Evolutionary conservation across 1,140 invertebrate genomes (phyloP), one percentile per base, ranked within the genome.

Genomic region (Zaprionus kolodkinae): DNA sequence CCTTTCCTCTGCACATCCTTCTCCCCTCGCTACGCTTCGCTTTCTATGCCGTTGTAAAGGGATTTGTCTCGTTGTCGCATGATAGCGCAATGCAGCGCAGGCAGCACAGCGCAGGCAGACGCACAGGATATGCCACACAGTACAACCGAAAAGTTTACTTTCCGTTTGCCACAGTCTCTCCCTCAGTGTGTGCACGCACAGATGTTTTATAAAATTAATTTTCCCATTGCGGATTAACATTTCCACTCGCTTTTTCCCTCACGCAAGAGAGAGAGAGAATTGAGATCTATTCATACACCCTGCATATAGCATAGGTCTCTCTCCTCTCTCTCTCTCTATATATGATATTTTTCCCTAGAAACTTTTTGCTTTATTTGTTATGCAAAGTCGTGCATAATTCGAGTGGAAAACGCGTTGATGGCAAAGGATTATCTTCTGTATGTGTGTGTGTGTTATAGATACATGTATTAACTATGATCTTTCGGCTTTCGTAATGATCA

Each of bases 181-280:
- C 50, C 1, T 71, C 27, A 45, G 38, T 76, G 48, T 61, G 67
- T 27, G 63, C 45, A 69, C 62, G 73, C 79, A 85, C 88, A 91
- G 88, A 73, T 91, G 88, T 91, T 91, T 91, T 81, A 85, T 88
- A 86, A 88, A 79, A 91, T 91, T 85, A 91, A 91, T 91, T 91
- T 91, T 91, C 88, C 89, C 88, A 91, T 82, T 91, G 81, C 84
- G 88, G 88, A 91, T 91, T 91, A 91, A 91, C 79, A 85, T 88
- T 86, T 91, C 76, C 79, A 76, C 54, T 70, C 76, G 81, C 78
- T 74, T 85, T 70, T 48, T 35, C 15, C 12, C 75, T 45, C 40
- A 6, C 27, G 6, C 27, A 30, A 1, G 3, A 1, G 27, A 21
- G 27, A 30, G 27, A 30, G 27, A 21, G 21, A 21, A 21, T 21